Base-by-base conservation (phyloP, 2,113 vertebrate species). In the Oncorhynchus nerka region DNA sequence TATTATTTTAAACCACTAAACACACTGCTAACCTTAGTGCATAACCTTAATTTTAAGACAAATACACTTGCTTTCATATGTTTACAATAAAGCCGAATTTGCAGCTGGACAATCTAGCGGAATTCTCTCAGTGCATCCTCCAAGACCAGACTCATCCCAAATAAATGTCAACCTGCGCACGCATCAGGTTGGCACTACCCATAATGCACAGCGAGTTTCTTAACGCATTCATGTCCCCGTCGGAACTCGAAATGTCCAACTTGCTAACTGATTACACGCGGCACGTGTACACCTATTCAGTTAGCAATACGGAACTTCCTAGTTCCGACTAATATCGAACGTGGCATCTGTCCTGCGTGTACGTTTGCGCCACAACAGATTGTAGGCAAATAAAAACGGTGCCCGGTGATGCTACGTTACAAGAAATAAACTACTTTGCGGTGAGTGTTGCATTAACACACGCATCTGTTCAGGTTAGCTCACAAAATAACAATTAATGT, bases 141-240 rank as follows among this genome's bases (percentile, higher is more conserved):
- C 55, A 19, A 8, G 55, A 20, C 55, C 5, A 11, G 39, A 45
- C 8, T 11, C 2, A 45, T 12, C 39, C 39, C 39, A 45, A 45
- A 45, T 45, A 45, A 45, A 45, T 12, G 39, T 45, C 39, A 45
- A 45, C 9, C 39, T 45, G 39, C 39, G 39, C 39, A 45, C 9
- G 64, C 67, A 24, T 57, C 22, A 67, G n/a, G 2, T 32, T 30
- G 3, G 20, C 20, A 51, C 59, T 83, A 88, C 92, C 93, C 93
- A 93, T 11, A 87, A 92, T 94, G 84, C 93, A 82, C 22, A n/a
- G 84, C 87, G 83, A 67, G 65, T 3, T 67, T 3, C 15, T 28
- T 24, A 26, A 13, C 24, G 4, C 9, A 11, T 28, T 66, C 22
- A 24, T 28, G 61, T 64, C 11, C n/a, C 7, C 1, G 11, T 11